Evolutionary conservation across 1,140 invertebrate genomes (phyloP).

Genomic region (Bombus breviceps): DNA sequence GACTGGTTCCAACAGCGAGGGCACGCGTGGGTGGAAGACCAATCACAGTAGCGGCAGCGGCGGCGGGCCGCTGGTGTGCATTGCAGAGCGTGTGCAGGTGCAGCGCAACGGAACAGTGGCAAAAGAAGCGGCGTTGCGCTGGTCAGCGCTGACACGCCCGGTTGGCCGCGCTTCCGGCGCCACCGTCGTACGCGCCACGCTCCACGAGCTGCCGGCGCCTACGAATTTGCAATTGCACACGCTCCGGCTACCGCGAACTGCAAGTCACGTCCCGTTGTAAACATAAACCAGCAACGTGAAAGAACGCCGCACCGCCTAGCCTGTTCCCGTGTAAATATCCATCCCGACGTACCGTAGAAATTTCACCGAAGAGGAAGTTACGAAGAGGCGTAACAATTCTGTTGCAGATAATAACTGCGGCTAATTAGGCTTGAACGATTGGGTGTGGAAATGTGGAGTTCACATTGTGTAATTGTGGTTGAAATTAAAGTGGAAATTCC

Average conservation of each 20-base stretch:
- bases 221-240: constrained; percentile 40
- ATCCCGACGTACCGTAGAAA: neutral
- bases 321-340: neutral
- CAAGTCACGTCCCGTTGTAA: neutral
- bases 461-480: neutral
- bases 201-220: constrained; percentile 42
- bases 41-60: constrained; percentile 64
- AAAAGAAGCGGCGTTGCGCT: constrained; percentile 78
- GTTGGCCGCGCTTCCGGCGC: constrained; percentile 76
- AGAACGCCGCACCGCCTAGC: neutral
- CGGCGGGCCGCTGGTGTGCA: constrained; percentile 50
- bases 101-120: constrained; percentile 67
- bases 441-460: neutral
- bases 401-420: neutral
- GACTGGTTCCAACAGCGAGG: constrained; percentile 58
- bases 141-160: constrained; percentile 80
- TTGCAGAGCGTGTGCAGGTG: constrained; percentile 75
- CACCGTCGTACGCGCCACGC: constrained; percentile 51
- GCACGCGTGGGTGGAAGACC: constrained; percentile 69
- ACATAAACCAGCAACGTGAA: neutral
- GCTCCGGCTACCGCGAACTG: neutral
- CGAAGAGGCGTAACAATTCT: neutral
- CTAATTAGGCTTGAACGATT: neutral
- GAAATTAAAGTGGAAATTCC: neutral
- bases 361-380: neutral